phyloP scores from a whole-genome alignment of 2,113 vertebrate species.

The Anhinga rufa region DNA sequence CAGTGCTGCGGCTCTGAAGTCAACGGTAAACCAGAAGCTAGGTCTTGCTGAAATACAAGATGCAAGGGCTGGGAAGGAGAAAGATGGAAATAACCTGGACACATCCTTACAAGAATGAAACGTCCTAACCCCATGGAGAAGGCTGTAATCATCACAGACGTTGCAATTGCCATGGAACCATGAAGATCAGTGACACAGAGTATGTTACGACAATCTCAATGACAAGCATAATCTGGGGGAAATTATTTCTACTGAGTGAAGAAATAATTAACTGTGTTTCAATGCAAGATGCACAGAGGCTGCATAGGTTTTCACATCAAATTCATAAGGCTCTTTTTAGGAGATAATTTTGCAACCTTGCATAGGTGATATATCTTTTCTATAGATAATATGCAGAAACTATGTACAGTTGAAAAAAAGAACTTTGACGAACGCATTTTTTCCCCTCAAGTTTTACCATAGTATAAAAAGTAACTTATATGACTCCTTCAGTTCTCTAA shows the following conservation, averaged over 20 bases:
- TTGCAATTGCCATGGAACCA: background rate
- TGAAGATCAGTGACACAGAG: conserved; percentile 12
- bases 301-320: conserved; percentile 56
- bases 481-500: conserved; percentile 39
- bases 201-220: background rate
- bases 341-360: conserved; percentile 46
- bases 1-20: background rate
- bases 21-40: conserved; percentile 45
- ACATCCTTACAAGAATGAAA: conserved; percentile 15
- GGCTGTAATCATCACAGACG: conserved; percentile 48
- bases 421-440: background rate
- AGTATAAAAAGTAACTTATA: conserved; percentile 46
- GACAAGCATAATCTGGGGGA: background rate
- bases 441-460: conserved; percentile 9
- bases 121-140: conserved; percentile 36
- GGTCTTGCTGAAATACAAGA: conserved; percentile 33
- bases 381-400: conserved; percentile 12
- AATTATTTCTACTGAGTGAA: background rate
- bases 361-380: conserved; percentile 42
- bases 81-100: background rate
- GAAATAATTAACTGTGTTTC: conserved; percentile 18
- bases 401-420: conserved; percentile 37
- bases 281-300: conserved; percentile 40
- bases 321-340: conserved; percentile 49
- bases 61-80: conserved; percentile 5